Conservation (phyloP, 2,113 vertebrate genomes). For the Seriola aureovittata region DNA sequence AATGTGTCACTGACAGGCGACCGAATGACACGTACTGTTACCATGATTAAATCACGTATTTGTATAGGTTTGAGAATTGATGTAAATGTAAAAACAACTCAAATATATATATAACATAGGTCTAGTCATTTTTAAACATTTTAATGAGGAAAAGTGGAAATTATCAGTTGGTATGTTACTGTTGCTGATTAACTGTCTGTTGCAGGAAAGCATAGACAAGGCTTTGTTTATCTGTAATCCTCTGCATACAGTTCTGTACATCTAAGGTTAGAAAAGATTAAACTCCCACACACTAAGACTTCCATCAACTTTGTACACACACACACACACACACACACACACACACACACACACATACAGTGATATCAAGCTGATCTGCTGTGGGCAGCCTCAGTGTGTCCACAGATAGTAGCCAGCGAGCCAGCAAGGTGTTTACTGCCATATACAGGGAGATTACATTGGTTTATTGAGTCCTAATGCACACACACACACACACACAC, state of each 20-base stretch:
- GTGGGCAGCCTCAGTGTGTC: slow-evolving; percentile 27
- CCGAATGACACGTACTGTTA: too few species aligned
- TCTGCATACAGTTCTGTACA: background rate
- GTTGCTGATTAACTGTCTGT: too few species aligned
- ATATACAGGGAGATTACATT: slow-evolving; percentile 60
- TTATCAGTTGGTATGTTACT: too few species aligned
- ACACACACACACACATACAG: background rate
- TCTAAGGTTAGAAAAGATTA: slow-evolving; percentile 3
- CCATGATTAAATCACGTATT: too few species aligned
- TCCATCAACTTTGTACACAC: slow-evolving; percentile 13
- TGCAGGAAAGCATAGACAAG: too few species aligned
- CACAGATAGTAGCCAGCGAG: slow-evolving; percentile 55
- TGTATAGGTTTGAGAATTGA: too few species aligned
- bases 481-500: slow-evolving; percentile 19
- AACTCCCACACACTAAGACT: background rate
- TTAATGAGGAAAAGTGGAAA: too few species aligned
- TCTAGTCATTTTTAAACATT: too few species aligned
- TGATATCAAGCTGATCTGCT: slow-evolving; percentile 53
- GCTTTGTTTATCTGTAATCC: too few species aligned
- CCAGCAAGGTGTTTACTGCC: slow-evolving; percentile 64
- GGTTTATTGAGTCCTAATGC: slow-evolving; percentile 50
- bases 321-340: slow-evolving; percentile 8
- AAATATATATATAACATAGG: too few species aligned
- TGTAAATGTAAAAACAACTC: too few species aligned
- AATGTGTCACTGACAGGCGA: too few species aligned